These are phyloP conservation scores for Porites divaricata DNA, from an alignment of 92 coral and sea anemone species.

Conservation along the genomic window DNA sequence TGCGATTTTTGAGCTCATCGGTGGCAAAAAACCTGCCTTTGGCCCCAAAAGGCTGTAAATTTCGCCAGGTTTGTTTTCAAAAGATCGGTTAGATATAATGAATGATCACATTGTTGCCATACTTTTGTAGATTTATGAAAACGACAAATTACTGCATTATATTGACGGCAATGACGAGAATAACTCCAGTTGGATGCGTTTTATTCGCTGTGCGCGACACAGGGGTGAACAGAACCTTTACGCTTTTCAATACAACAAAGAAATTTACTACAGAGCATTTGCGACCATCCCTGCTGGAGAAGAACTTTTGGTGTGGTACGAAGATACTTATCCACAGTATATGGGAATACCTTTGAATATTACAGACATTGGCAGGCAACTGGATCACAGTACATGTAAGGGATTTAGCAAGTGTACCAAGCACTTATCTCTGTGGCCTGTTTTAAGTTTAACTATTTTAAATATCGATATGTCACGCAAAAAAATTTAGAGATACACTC, in stretches of 20 bases:
- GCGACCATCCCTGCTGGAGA: constrained; percentile 77
- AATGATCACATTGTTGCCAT: not conserved
- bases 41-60: not conserved
- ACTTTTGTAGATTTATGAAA: constrained; percentile 79
- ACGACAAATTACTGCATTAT: constrained; percentile 77
- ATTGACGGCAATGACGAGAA: constrained; percentile 90
- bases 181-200: constrained; percentile 99
- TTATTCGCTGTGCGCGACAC: constrained; percentile 93
- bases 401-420: not conserved
- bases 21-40: too few relatives aligned
- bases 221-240: constrained; percentile 88
- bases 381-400: constrained; percentile 26
- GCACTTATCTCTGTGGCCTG: not conserved
- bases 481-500: too few relatives aligned
- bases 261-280: constrained; percentile 93
- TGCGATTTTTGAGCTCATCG: too few relatives aligned
- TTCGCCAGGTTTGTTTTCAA: too few relatives aligned
- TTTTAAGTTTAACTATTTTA: too few relatives aligned
- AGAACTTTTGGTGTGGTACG: constrained; percentile 97
- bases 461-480: too few relatives aligned
- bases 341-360: constrained; percentile 87
- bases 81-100: too few relatives aligned
- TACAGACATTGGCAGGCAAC: constrained; percentile 30
- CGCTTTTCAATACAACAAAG: constrained; percentile 89
- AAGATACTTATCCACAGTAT: constrained; percentile 86